Evolutionary conservation across 2,888 invertebrate species (phyloP).

Genomic region (Automeris io): DNA sequence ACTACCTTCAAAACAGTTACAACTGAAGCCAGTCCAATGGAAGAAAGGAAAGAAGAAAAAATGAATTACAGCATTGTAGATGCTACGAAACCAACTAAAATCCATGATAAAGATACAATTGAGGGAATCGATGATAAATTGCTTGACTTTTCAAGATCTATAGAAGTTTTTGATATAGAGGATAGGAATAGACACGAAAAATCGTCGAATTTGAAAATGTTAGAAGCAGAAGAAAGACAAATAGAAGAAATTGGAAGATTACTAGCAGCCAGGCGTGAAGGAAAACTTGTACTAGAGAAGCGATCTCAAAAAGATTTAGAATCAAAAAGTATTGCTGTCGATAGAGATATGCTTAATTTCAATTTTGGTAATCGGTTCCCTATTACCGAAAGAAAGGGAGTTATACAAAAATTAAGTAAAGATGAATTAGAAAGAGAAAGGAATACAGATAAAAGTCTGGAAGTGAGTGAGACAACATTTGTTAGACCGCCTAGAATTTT

Average conservation of each 20-base stretch:
- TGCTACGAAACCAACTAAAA: conserved; percentile 27
- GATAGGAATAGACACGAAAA: conserved; percentile 52
- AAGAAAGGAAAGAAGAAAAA: conserved; percentile 22
- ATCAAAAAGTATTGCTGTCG: conserved; percentile 51
- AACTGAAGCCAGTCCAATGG: conserved; percentile 16
- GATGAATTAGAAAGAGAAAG: conserved; percentile 59
- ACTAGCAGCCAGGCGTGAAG: conserved; percentile 54
- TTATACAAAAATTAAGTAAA: conserved; percentile 59
- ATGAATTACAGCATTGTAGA: conserved; percentile 37
- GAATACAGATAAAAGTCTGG: conserved; percentile 51
- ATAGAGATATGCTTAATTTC: conserved; percentile 51
- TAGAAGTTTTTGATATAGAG: conserved; percentile 66
- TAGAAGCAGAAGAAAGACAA: conserved; percentile 68
- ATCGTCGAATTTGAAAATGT: conserved; percentile 48
- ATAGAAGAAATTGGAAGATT: conserved; percentile 70
- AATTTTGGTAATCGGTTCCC: conserved; percentile 60
- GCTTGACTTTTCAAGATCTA: conserved; percentile 54
- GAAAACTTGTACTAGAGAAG: conserved; percentile 57
- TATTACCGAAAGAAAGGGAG: conserved; percentile 51
- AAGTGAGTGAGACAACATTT: conserved; percentile 66
- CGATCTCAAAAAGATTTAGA: conserved; percentile 60
- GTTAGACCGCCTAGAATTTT: conserved; percentile 61
- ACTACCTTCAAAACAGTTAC: conserved; percentile 21
- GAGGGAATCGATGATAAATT: conserved; percentile 66
- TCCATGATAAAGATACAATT: conserved; percentile 36